A percentile compares a stretch with the other conserved stretches of the same genome.
Conservation (phyloP, 2,113 vertebrate species). For the Cyanoramphus novaezelandiae region DNA sequence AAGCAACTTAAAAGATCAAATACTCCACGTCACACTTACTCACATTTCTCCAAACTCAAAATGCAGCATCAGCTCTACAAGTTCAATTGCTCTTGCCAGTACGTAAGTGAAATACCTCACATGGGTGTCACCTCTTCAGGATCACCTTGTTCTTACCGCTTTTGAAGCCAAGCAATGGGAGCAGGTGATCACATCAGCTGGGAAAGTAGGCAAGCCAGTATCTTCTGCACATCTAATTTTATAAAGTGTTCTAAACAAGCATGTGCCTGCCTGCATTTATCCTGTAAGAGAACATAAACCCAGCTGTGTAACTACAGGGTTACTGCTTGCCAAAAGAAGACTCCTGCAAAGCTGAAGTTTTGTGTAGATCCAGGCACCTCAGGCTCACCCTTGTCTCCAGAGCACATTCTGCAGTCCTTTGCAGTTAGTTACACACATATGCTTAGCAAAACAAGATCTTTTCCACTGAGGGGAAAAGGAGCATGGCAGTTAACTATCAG, state of each 20-base stretch:
- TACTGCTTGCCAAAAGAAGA: not conserved
- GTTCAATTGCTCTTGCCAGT: not conserved
- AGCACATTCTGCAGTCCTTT: not conserved
- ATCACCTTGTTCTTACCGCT: not conserved
- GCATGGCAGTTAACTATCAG: not conserved
- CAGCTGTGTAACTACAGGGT: not conserved
- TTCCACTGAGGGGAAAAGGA: not conserved
- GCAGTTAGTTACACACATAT: not conserved
- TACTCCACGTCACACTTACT: not conserved
- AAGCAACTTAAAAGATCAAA: not conserved
- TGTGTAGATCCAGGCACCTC: not conserved
- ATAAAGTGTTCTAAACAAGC: not conserved
- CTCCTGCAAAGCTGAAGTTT: not conserved
- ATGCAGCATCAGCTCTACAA: not conserved
- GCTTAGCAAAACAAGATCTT: not conserved
- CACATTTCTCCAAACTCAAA: not conserved
- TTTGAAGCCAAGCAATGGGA: not conserved
- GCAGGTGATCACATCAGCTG: not conserved
- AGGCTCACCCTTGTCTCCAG: not conserved
- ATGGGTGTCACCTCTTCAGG: not conserved
- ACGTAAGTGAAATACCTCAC: not conserved
- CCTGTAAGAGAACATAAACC: not conserved
- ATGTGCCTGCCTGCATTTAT: slow-evolving; percentile 2
- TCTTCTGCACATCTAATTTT: not conserved
- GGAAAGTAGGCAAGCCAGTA: not conserved